These are phyloP conservation scores for Achroia grisella DNA, from an alignment of 1,140 invertebrate species.

Conservation along the genomic window DNA sequence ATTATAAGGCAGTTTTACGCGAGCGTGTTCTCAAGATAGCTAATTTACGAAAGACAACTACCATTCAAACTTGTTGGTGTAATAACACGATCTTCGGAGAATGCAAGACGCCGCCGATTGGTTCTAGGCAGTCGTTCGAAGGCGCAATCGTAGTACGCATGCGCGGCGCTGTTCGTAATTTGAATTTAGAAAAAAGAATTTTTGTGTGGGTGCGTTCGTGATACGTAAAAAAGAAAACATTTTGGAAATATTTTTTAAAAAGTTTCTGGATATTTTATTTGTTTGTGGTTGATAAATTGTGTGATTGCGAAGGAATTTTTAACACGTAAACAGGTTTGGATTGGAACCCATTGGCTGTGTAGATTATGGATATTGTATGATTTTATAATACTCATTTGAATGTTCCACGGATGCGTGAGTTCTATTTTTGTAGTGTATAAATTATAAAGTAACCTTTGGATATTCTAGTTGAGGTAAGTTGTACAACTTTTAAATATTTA, in stretches of 20 bases:
- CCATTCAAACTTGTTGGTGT: slow-evolving; percentile 38
- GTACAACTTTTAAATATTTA: too few relatives aligned
- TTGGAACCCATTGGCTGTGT: slow-evolving; percentile 6
- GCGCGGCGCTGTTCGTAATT: slow-evolving; percentile 15
- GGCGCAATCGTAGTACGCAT: slow-evolving; percentile 22
- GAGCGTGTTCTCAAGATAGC: slow-evolving; percentile 12
- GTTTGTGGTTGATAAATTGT: not conserved
- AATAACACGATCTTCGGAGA: slow-evolving; percentile 45
- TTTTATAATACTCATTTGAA: slow-evolving; percentile 11
- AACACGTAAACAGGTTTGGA: slow-evolving; percentile 17
- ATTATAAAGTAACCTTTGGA: not conserved
- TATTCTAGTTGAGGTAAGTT: not conserved
- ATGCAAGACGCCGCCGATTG: slow-evolving; percentile 36
- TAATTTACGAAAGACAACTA: slow-evolving; percentile 21
- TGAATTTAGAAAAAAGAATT: slow-evolving; percentile 10
- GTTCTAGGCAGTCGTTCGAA: slow-evolving; percentile 32
- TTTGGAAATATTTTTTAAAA: slow-evolving; percentile 9
- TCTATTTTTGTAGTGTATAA: too few relatives aligned
- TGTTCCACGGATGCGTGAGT: too few relatives aligned
- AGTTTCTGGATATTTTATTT: slow-evolving; percentile 6
- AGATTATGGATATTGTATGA: slow-evolving; percentile 19
- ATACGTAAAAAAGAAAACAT: slow-evolving; percentile 6
- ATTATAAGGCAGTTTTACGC: slow-evolving; percentile 28
- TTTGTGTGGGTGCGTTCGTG: slow-evolving; percentile 12
- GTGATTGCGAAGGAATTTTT: slow-evolving; percentile 12